Base-by-base conservation (phyloP, 2,797 vertebrate genomes). In the Ctenochaetus hawaiiensis region DNA sequence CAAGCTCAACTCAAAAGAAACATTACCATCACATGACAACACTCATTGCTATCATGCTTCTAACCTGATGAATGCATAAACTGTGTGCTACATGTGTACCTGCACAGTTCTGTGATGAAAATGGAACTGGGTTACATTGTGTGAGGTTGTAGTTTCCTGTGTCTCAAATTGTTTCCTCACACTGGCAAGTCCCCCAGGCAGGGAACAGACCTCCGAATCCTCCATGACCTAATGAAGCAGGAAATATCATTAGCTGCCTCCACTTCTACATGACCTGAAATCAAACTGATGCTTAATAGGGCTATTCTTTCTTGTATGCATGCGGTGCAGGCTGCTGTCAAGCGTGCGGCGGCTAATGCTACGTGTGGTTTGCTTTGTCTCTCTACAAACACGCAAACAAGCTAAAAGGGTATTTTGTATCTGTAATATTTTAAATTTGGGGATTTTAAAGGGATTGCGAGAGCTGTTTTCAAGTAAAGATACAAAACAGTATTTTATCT, bases 121-220 rank as follows among this genome's bases (percentile, higher is more conserved):
- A 54, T 96, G 95, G 83, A 95, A 91, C 84, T 97, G 96, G 91
- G 96, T 93, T 90, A 96, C 95, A 75, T 90, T 96, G 80, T 86
- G 93, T 67, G 95, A 94, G 72, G 96, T 91, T 64, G 93, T 90
- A 75, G 84, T 92, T 92, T 94, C 93, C 49, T 95, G 95, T 86
- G 89, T 96, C 87, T 98, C 97, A 71, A 99, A 98, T 76, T 97
- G 97, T 94, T 95, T 97, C 87, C 96, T 97, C 92, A 98, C 92
- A 67, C 95, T 96, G 91, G 96, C 97, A 74, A 98, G 88, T 83
- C 97, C 97, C 81, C 97, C 97, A 74, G 97, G 96, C 91, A 98
- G 94, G 47, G 95, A 95, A 84, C 96, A 96, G 81, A 95, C 93
- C 84, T 96, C 97, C n/a, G 89, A 93, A 86, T 97, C 97, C 86